These are phyloP conservation scores for Endomychus coccineus DNA, from an alignment of 2,888 invertebrate species.

Conservation along the genomic window DNA sequence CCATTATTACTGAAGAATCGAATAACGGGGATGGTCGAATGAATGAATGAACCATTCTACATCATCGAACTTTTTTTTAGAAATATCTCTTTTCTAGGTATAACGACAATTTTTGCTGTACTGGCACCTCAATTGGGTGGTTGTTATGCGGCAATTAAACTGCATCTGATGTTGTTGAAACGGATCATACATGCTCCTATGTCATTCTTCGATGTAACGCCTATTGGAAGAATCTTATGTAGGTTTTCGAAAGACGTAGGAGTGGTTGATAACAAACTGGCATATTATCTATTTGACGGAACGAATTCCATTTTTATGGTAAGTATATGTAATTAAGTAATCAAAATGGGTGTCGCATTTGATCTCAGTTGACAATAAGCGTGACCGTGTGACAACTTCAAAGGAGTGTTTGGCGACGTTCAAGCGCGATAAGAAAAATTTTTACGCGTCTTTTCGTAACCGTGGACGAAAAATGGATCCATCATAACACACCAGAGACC, in stretches of 20 bases:
- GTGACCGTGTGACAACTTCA: too few species aligned
- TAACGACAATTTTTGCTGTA: constrained; percentile 16
- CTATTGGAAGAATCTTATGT: constrained; percentile 63
- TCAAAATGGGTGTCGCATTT: not conserved
- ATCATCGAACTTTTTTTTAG: too few species aligned
- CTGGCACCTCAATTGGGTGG: constrained; percentile 17
- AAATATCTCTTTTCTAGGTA: too few species aligned
- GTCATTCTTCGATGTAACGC: constrained; percentile 68
- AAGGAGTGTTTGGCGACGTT: too few species aligned
- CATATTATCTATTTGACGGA: constrained; percentile 36
- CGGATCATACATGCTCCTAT: constrained; percentile 56
- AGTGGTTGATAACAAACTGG: constrained; percentile 57
- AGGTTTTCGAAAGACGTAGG: constrained; percentile 63
- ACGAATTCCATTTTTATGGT: constrained; percentile 12
- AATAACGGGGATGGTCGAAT: too few species aligned
- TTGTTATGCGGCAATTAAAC: constrained; percentile 44
- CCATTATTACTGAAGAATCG: too few species aligned
- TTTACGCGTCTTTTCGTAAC: too few species aligned
- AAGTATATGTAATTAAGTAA: constrained; percentile 1
- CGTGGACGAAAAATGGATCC: too few species aligned
- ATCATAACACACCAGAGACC: too few species aligned
- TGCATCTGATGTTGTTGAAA: constrained; percentile 54
- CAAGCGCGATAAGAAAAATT: too few species aligned
- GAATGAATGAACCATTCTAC: too few species aligned
- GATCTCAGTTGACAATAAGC: too few species aligned